Base-by-base conservation (phyloP, 2,888 invertebrate species). In the Aphrophora alni region DNA sequence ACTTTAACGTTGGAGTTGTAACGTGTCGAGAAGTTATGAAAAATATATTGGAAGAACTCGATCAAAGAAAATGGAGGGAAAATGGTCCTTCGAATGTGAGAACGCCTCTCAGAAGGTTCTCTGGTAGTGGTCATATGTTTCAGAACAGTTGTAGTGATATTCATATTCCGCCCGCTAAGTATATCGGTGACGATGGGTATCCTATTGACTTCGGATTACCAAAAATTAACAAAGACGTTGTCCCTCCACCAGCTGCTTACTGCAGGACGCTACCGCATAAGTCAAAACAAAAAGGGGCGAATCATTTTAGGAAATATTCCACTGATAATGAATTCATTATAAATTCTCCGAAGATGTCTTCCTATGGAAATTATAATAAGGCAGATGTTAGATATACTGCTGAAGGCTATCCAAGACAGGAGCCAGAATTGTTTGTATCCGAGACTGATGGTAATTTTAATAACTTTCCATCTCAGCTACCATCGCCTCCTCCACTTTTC, bases 191-290 rank as follows among this genome's bases (percentile, higher is more conserved):
- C 84, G 95, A 95, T 83, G 95, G 93, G n/a, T 93, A 94, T 86
- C 95, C 95, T 8, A 90, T 94, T 81, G 94, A 95, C 87, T 95
- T 93, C 85, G 94, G 94, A 27, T 89, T 95, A 70, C 94, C 94
- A 0, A 94, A 94, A 86, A 90, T 93, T 81, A 14, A 89, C 88
- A 85, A 71, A 70, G 84, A 82, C 44, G 81, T 83, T 24, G 78
- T 83, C 51, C 77, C 83, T 68, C 83, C 84, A 0, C 83, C 86
- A 8, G 81, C 84, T 2, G 82, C 85, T 33, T 84, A 84, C 72
- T 95, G 95, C 87, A 92, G 94, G 86, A 95, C 95, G 8, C 88
- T 95, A 84, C 95, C 95, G 4, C 93, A 95, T 87, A 94, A 94
- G 80, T 89, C 91, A 25, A 88, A 88, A 87, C 89, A 84, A 82